Percentiles rank a stretch among this genome's conserved stretches.
phyloP scores from a whole-genome alignment of 2,797 vertebrate genomes.

The Neopelma chrysocephalum region DNA sequence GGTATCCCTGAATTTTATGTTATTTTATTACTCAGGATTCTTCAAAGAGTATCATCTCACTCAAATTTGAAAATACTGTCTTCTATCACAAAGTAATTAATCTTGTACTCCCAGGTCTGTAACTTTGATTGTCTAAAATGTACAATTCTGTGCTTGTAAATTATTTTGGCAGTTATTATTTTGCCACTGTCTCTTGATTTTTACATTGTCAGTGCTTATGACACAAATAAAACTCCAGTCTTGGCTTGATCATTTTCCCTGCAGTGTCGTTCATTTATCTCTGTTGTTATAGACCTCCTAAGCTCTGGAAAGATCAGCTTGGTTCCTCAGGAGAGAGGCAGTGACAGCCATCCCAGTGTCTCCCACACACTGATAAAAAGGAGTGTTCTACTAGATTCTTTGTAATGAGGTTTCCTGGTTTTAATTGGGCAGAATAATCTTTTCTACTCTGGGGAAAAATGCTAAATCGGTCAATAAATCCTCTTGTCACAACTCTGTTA shows the following conservation, averaged over 20 bases:
- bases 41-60: neutral
- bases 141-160: neutral
- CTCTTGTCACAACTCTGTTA: neutral
- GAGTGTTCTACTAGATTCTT: neutral
- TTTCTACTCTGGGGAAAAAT: neutral
- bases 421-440: neutral
- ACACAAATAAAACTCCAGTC: neutral
- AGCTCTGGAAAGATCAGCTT: neutral
- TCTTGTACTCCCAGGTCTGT: neutral
- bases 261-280: neutral
- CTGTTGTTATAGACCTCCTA: neutral
- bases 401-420: neutral
- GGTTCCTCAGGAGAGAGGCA: neutral
- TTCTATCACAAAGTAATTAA: slow-evolving; percentile 18
- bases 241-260: neutral
- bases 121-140: neutral
- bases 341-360: neutral
- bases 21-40: neutral
- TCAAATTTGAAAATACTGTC: neutral
- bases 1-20: neutral
- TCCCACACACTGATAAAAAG: neutral
- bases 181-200: neutral
- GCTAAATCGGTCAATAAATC: neutral
- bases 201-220: neutral
- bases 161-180: neutral